phyloP scores from a whole-genome alignment of 2,888 invertebrate species.

The Lasioglossum oenotherae region DNA sequence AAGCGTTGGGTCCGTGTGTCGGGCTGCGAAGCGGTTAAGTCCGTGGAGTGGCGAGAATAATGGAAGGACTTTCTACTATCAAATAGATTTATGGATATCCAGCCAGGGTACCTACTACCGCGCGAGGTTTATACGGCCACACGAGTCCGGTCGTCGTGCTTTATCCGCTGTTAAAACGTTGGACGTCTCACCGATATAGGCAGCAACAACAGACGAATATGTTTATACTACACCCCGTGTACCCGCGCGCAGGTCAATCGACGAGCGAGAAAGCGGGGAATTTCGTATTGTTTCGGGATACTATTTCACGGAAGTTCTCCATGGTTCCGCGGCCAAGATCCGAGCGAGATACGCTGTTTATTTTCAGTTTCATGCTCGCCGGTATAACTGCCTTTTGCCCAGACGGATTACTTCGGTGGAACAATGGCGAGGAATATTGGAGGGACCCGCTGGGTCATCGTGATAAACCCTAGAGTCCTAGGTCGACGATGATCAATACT shows the following conservation, averaged over 20 bases:
- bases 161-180: constrained; percentile 70
- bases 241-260: constrained; percentile 26
- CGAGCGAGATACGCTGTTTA: constrained; percentile 36
- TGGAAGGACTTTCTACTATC: constrained; percentile 83
- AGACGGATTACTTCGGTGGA: constrained; percentile 54
- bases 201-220: constrained; percentile 59
- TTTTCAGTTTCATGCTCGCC: constrained; percentile 45
- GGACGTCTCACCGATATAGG: constrained; percentile 68
- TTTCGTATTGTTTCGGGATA: constrained; percentile 63
- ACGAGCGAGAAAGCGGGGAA: constrained; percentile 61
- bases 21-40: constrained; percentile 72
- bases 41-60: constrained; percentile 78
- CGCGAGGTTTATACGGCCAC: constrained; percentile 71
- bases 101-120: constrained; percentile 72
- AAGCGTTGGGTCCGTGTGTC: constrained; percentile 67
- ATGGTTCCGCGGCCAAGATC: constrained; percentile 42
- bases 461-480: constrained; percentile 57
- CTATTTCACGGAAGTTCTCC: constrained; percentile 59
- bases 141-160: constrained; percentile 63
- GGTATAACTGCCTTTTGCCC: constrained; percentile 13
- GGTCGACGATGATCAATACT: constrained; percentile 67
- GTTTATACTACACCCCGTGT: constrained; percentile 55
- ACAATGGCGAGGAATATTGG: constrained; percentile 58
- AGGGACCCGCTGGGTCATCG: constrained; percentile 60
- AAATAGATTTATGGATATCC: constrained; percentile 83